Evolutionary conservation across 1,140 invertebrate species (phyloP), one percentile per base, ranked within the genome.

Genomic region (Dendroctonus valens): DNA sequence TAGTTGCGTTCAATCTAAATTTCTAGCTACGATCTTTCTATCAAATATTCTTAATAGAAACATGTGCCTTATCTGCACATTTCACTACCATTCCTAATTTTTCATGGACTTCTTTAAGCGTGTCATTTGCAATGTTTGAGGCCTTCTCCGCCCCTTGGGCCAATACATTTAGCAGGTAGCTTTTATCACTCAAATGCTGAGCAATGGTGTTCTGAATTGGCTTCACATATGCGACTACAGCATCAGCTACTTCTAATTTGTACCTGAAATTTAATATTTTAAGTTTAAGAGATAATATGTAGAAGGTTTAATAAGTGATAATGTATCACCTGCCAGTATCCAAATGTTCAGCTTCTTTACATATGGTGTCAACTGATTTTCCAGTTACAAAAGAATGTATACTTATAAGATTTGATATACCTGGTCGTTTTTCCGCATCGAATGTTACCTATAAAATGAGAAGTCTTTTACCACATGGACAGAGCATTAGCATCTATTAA

Each of bases 391-490:
- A 79, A 41, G 90, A 88, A 81, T 97, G 92, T 65, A 99, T 91
- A 52, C 82, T 81, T 67, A 99, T 84, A 7, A 99, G 81, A 83
- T 97, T 98, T 11, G 93, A 85, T 14, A 98, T 89, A 11, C 93
- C 96, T 0, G 93, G 92, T 64, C 96, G 83, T 3, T 76, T 80
- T 54, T 85, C 83, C 0, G 88, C 88, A 70, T 96, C 90, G 79
- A 86, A 98, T 2, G 89, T 90, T 2, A 98, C 83, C 82, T 84
- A 26, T 26, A 26, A 26, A 26, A 26, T 1, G 26, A 26, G 26
- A 26, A 26, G 26, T 3, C 1, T 26, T 26, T 26, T 26, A 26
- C 26, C 26, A 26, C 1, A 26, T 26, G 26, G 1, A 26, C 26
- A 26, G 26, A 26, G 26, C 26, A 26, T 26, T 26, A 1, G 26